These are phyloP conservation scores for Harpalus rufipes DNA, from an alignment of 2,888 invertebrate genomes.

Conservation along the genomic window DNA sequence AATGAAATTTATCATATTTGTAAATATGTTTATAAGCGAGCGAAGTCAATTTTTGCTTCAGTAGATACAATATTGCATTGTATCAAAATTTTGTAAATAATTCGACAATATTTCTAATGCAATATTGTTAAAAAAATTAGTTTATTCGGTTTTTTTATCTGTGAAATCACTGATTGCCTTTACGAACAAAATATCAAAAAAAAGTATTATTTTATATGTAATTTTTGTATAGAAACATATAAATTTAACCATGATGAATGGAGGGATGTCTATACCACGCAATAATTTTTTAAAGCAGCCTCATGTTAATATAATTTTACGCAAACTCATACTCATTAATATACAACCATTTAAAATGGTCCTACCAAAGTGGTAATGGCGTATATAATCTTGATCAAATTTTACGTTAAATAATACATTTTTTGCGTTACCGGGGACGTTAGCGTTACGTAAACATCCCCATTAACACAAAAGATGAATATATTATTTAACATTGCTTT, in stretches of 20 bases:
- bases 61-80: slow-evolving; percentile 29
- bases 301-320: too few species aligned
- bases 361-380: too few species aligned
- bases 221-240: slow-evolving; percentile 41
- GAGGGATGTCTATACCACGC: too few species aligned
- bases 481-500: too few species aligned
- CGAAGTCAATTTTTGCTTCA: slow-evolving; percentile 43
- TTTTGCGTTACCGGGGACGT: too few species aligned
- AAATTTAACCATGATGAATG: slow-evolving; percentile 50
- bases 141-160: slow-evolving; percentile 25
- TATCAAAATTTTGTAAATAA: slow-evolving; percentile 39
- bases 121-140: slow-evolving; percentile 20
- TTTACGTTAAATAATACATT: too few species aligned
- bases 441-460: too few species aligned
- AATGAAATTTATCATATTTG: slow-evolving; percentile 37
- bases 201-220: slow-evolving; percentile 50
- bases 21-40: slow-evolving; percentile 54
- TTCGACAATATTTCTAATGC: slow-evolving; percentile 34
- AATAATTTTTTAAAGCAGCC: too few species aligned
- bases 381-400: too few species aligned
- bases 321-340: too few species aligned
- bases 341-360: too few species aligned
- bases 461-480: too few species aligned
- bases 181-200: slow-evolving; percentile 16
- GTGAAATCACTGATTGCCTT: slow-evolving; percentile 52